Percentiles rank a stretch among this genome's conserved stretches.
These are phyloP conservation scores for Harpalus rubripes DNA, from an alignment of 2,888 invertebrate species.

Conservation along the genomic window DNA sequence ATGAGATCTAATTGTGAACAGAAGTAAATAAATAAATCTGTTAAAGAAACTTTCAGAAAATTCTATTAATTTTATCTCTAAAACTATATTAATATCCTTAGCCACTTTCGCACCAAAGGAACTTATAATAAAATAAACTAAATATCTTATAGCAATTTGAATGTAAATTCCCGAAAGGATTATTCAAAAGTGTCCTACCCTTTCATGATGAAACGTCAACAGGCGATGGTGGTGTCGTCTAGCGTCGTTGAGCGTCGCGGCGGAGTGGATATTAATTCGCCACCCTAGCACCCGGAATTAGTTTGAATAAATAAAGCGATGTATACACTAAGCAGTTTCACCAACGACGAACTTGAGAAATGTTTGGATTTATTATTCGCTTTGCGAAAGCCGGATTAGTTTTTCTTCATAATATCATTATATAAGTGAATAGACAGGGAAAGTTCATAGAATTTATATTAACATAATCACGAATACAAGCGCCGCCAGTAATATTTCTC, in stretches of 20 bases:
- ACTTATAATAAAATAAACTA: not conserved
- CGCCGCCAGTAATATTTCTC: too few relatives aligned
- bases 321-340: slow-evolving; percentile 65
- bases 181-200: not conserved
- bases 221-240: slow-evolving; percentile 10
- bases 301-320: slow-evolving; percentile 65
- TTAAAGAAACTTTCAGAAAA: not conserved
- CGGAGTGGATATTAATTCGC: slow-evolving; percentile 56
- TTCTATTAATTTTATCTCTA: not conserved
- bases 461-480: not conserved
- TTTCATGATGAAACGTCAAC: slow-evolving; percentile 55
- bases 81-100: not conserved
- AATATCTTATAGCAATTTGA: slow-evolving; percentile 3
- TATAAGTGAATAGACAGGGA: not conserved
- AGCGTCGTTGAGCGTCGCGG: not conserved
- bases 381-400: slow-evolving; percentile 17
- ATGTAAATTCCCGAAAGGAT: not conserved
- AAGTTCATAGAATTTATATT: not conserved
- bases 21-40: too few relatives aligned
- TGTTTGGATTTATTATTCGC: slow-evolving; percentile 65
- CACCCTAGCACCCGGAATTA: slow-evolving; percentile 53
- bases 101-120: not conserved
- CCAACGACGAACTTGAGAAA: slow-evolving; percentile 63
- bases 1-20: too few relatives aligned
- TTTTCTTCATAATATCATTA: not conserved